Base-by-base conservation (phyloP, 2,113 vertebrate species). In the Upupa epops region DNA sequence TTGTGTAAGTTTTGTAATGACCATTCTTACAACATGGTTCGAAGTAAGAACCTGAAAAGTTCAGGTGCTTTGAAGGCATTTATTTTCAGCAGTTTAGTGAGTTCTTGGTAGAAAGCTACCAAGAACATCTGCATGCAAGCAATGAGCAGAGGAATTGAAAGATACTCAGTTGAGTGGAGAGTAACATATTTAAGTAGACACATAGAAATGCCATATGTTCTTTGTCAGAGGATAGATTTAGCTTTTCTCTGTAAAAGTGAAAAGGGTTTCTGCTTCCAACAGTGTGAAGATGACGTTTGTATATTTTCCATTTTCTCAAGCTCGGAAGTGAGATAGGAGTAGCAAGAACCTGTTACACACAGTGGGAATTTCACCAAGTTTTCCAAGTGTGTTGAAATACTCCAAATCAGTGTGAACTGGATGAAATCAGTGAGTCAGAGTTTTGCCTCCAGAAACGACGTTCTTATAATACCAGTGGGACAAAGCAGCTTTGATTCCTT, bases 121-220 rank as follows among this genome's bases (percentile, higher is more conserved):
- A 37, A 65, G n/a, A 46, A 59, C 24, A 36, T 59, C 32, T 34
- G 45, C 34, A 8, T 69, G 37, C 26, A 21, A 32, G 59, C 52
- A 48, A 74, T 42, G 13, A 59, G 28, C 45, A 31, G 40, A 65
- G 32, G 48, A 70, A 70, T 63, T 76, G 60, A 37, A 20, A 66
- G 46, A n/a, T n/a, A 2, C 42, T 14, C 46, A 29, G 58, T 1
- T 0, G 29, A 6, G 8, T 31, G 13, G 8, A 28, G 19, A 74
- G 21, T 31, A n/a, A 46, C 26, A 46, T 2, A 25, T 18, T 48
- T 58, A 21, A 17, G 21, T 7, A 56, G n/a, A 34, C 64, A 71
- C 36, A 20, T 36, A 37, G 48, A 65, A 80, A 61, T 56, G 52
- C 49, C 56, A 46, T 22, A 26, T 0, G 1, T 48, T 11, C 36